These are phyloP conservation scores for Coluber constrictor DNA, from an alignment of 2,797 vertebrate species.

Conservation along the genomic window DNA sequence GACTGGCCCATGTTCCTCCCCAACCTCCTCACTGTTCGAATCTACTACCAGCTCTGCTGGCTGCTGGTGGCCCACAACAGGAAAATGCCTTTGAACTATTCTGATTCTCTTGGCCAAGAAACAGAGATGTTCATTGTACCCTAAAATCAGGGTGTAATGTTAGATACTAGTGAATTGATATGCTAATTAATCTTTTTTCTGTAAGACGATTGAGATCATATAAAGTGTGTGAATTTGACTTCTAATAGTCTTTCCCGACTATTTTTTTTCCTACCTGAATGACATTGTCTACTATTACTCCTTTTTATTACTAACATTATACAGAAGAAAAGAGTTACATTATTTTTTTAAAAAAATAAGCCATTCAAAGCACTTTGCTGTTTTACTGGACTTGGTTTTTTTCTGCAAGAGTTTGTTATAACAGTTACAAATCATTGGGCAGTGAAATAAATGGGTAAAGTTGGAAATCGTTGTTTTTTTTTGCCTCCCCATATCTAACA, in stretches of 20 bases:
- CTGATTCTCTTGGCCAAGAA: neutral
- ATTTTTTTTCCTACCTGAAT: neutral
- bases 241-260: neutral
- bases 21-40: too few relatives aligned
- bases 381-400: neutral
- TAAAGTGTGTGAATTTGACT: neutral
- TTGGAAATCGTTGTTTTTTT: neutral
- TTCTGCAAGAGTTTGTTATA: neutral
- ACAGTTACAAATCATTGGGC: neutral
- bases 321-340: neutral
- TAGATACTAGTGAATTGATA: neutral
- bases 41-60: too few relatives aligned
- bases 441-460: constrained; percentile 3
- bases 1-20: too few relatives aligned
- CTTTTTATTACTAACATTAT: neutral
- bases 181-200: neutral
- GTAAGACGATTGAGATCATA: neutral
- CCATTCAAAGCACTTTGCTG: neutral
- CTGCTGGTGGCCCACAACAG: too few relatives aligned
- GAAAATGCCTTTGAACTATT: neutral
- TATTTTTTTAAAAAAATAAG: neutral
- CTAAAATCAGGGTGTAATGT: neutral
- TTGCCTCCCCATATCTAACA: neutral
- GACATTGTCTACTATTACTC: neutral
- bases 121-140: neutral